Evolutionary conservation across 2,113 vertebrate genomes (phyloP), one percentile per base, ranked within the genome.

Genomic region (Hemibagrus wyckioides): DNA sequence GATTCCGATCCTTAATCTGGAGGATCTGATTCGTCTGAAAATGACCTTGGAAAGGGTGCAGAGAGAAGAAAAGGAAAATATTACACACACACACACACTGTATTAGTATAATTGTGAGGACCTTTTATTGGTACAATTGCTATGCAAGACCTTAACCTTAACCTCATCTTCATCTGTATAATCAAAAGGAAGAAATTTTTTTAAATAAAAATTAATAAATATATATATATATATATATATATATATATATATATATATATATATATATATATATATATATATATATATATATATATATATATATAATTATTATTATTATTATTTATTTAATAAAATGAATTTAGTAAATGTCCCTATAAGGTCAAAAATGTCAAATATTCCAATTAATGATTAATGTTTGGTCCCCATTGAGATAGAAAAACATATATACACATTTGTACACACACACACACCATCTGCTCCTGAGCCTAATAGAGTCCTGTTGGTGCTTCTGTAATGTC

Each of bases 401-500:
- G 75, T 52, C 9, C 44, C 28, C 44, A 52, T 30, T 6, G 52
- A 52, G 44, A 19, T 77, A 52, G 52, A 48, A 30, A 77, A 77
- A 82, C 50, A 69, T 33, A 15, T 25, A 36, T 50, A 61, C 63
- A 63, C 57, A n/a, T 61, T 21, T 73, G 79, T 39, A 81, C 63
- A 83, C 54, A 75, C 87, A 75, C 84, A 89, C 80, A 86, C 56
- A 89, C 94, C 94, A 94, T 94, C 93, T 94, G 94, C 89, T n/a
- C 94, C 91, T 80, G 80, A 91, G 90, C 85, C 89, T 85, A 88
- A 83, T 83, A 90, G 76, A 91, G 91, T 90, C 90, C 91, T 89
- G 91, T 77, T 84, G 88, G 88, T 92, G 88, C 91, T 75, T 88
- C 88, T 83, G 80, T 90, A 83, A 73, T 80, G 71, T 88, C 85